phyloP scores from a whole-genome alignment of 1,140 invertebrate genomes.

The Ceratitis capitata region DNA sequence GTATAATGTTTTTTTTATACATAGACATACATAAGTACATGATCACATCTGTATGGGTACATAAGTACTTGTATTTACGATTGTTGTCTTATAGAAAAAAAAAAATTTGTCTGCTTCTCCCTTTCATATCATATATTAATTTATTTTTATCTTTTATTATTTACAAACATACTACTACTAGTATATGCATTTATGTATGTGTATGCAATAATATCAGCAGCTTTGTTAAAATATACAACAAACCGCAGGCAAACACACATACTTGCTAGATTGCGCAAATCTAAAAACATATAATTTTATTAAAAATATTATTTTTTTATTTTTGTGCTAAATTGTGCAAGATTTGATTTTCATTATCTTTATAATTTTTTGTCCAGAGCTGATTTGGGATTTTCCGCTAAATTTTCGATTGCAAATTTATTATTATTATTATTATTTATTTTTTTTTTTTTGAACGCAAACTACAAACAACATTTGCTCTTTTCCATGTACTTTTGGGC shows the following conservation, averaged over 20 bases:
- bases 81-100: too few species aligned
- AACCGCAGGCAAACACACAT: not conserved
- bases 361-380: not conserved
- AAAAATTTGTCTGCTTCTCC: too few species aligned
- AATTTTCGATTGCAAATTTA: not conserved
- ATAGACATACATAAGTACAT: not conserved
- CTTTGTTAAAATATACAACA: not conserved
- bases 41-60: not conserved
- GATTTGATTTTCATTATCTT: not conserved
- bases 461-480: too few species aligned
- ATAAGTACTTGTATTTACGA: too few species aligned
- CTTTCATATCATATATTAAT: too few species aligned
- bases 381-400: not conserved
- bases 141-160: too few species aligned
- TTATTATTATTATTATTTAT: too few species aligned
- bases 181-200: not conserved
- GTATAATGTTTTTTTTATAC: not conserved
- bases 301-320: not conserved
- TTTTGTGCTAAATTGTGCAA: not conserved
- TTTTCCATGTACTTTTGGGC: not conserved
- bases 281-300: too few species aligned
- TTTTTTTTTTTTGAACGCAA: too few species aligned
- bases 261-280: too few species aligned
- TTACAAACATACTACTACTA: too few species aligned
- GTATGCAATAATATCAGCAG: not conserved